phyloP scores from a whole-genome alignment of 2,888 invertebrate species.

The Brachylomia viminalis region DNA sequence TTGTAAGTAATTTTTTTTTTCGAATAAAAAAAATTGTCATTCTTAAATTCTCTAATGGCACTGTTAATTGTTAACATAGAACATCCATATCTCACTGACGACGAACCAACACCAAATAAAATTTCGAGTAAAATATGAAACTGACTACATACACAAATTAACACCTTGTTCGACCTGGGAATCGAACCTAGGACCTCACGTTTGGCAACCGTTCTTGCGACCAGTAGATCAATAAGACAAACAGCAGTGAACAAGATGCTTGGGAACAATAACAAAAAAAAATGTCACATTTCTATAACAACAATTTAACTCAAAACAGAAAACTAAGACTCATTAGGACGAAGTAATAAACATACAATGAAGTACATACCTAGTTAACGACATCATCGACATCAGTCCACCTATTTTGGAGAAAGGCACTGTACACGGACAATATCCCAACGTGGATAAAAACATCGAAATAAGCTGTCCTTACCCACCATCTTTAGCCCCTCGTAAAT shows the following conservation, averaged over 20 bases:
- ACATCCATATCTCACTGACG: background rate
- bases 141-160: background rate
- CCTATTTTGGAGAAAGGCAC: conserved; percentile 59
- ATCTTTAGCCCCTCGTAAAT: conserved; percentile 71
- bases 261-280: background rate
- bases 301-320: conserved; percentile 3
- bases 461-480: conserved; percentile 62
- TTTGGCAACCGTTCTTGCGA: background rate
- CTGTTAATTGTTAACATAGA: background rate
- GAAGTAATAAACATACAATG: conserved; percentile 41
- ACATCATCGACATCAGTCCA: conserved; percentile 31
- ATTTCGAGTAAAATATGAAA: background rate
- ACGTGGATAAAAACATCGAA: conserved; percentile 57
- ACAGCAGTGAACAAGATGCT: background rate
- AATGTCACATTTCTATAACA: background rate
- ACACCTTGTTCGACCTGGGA: background rate
- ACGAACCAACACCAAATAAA: background rate
- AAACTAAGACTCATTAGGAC: conserved; percentile 36
- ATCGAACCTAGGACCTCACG: background rate
- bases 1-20: background rate
- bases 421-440: conserved; percentile 31
- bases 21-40: background rate
- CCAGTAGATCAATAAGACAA: background rate
- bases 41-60: background rate
- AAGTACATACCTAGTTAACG: conserved; percentile 33